These are phyloP conservation scores for Mimumesa dahlbomi DNA, from an alignment of 2,888 invertebrate genomes.

Conservation along the genomic window DNA sequence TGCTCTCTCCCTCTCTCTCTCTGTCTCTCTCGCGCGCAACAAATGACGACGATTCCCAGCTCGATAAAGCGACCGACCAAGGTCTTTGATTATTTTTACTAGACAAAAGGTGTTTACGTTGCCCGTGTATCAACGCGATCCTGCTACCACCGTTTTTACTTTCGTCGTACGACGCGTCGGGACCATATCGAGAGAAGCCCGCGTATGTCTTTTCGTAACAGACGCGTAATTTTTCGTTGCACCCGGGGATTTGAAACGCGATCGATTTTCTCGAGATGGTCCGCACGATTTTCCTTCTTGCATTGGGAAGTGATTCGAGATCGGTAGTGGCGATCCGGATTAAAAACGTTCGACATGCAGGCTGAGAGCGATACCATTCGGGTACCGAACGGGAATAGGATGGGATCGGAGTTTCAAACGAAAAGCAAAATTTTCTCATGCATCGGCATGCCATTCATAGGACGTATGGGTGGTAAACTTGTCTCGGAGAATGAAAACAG, in stretches of 20 bases:
- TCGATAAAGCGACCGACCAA: conserved; percentile 34
- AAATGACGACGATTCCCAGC: conserved; percentile 49
- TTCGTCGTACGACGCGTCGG: neutral
- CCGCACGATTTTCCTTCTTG: neutral
- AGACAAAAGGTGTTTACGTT: conserved; percentile 26
- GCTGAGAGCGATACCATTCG: conserved; percentile 22
- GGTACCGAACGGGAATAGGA: conserved; percentile 14
- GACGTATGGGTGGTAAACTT: conserved; percentile 29
- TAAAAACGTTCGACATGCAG: conserved; percentile 57
- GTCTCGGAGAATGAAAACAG: conserved; percentile 33
- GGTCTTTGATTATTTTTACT: conserved; percentile 44
- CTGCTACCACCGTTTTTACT: neutral
- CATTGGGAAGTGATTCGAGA: neutral
- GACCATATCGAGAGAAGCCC: neutral
- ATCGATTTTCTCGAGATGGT: too few relatives aligned
- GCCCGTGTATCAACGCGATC: neutral
- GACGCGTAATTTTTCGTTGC: too few relatives aligned
- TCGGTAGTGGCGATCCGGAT: neutral
- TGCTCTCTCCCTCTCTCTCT: neutral
- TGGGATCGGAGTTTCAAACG: conserved; percentile 39
- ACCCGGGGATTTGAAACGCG: too few relatives aligned
- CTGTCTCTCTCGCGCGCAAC: conserved; percentile 31
- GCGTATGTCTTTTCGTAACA: too few relatives aligned
- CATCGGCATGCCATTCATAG: conserved; percentile 79
- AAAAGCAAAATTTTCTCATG: conserved; percentile 71